Percentiles rank a stretch among this genome's conserved stretches.
phyloP scores from a whole-genome alignment of 2,888 invertebrate species.

The Loripinus fragilis region DNA sequence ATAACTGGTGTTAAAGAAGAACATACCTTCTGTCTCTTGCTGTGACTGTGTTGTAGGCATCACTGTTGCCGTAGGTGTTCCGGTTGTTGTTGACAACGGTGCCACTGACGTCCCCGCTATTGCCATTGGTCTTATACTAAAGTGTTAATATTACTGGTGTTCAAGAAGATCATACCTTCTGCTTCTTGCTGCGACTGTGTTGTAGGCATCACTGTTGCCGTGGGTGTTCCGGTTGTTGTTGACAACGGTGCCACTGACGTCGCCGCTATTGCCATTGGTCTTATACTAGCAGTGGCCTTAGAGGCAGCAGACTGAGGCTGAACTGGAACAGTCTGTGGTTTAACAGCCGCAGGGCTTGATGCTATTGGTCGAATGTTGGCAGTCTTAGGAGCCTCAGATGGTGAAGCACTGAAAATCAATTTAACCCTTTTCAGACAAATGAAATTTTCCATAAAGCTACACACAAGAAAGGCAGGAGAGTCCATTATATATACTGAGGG shows the following conservation, averaged over 20 bases:
- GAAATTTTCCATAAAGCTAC: no score
- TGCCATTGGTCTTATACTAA: conserved; percentile 95
- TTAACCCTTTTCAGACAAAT: no score
- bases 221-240: conserved; percentile 74
- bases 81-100: conserved; percentile 67
- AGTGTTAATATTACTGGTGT: no score
- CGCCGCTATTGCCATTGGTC: conserved; percentile 91
- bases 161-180: conserved; percentile 69
- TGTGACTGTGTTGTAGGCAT: conserved; percentile 80
- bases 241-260: conserved; percentile 67
- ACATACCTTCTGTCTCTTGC: conserved; percentile 72
- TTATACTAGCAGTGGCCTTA: conserved; percentile 95
- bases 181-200: conserved; percentile 74
- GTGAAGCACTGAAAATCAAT: conserved; percentile 56
- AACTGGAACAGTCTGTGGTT: conserved; percentile 74
- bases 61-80: conserved; percentile 81
- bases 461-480: no score
- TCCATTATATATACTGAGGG: no score
- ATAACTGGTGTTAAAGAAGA: no score
- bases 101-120: conserved; percentile 84
- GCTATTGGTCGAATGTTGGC: conserved; percentile 98
- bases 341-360: conserved; percentile 85
- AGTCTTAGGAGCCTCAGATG: conserved; percentile 87
- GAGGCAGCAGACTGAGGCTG: conserved; percentile 82
- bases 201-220: conserved; percentile 83